Conservation (phyloP, 2,113 vertebrate species). For the Dolichotis patagonum region DNA sequence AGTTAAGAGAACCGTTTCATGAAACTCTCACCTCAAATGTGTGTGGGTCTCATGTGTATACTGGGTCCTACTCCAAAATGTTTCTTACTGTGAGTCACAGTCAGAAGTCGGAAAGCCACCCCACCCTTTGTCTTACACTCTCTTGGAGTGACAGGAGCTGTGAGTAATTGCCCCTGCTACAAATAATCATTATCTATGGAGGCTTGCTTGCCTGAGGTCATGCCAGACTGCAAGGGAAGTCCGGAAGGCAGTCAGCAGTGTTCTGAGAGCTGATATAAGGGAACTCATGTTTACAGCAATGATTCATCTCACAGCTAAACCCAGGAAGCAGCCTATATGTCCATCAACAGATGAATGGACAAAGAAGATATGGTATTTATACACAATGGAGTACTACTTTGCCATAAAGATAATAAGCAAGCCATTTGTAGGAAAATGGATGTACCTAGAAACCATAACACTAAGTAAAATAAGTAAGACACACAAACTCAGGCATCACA, state of each 20-base stretch:
- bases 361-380: background rate
- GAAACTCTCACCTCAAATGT: background rate
- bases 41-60: background rate
- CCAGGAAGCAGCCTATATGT: background rate
- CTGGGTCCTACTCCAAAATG: constrained; percentile 10
- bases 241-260: background rate
- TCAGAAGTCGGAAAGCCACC: constrained; percentile 45
- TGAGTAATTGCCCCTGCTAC: constrained; percentile 56
- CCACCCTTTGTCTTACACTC: constrained; percentile 4
- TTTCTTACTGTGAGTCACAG: constrained; percentile 61
- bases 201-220: constrained; percentile 54
- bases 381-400: background rate
- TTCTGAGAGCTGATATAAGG: constrained; percentile 23
- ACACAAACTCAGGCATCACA: background rate
- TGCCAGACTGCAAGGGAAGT: background rate
- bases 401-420: background rate
- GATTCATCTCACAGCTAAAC: background rate
- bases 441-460: background rate
- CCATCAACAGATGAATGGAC: background rate
- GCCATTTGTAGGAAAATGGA: background rate
- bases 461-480: background rate
- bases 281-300: background rate
- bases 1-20: background rate
- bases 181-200: constrained; percentile 64
- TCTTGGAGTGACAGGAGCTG: constrained; percentile 50